These are phyloP conservation scores for Mesodorylaimus sp. DNA, from an alignment of 2,888 invertebrate genomes.

Conservation along the genomic window DNA sequence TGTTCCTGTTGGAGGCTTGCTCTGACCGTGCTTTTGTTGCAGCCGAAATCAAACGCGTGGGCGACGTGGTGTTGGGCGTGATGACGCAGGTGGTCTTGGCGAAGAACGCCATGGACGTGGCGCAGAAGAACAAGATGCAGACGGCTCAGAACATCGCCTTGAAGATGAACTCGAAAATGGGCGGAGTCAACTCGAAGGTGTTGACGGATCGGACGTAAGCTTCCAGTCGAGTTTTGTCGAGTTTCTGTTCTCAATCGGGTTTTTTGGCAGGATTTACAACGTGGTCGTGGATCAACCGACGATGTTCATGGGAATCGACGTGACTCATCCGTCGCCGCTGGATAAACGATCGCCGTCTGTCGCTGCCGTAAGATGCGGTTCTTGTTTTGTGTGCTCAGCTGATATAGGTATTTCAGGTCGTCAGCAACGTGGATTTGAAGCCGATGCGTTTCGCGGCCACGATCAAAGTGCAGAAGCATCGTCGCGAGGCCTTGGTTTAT, in stretches of 20 bases:
- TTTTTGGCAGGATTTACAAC: too few relatives aligned
- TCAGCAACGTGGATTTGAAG: conserved; percentile 28
- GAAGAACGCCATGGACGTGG: conserved; percentile 27
- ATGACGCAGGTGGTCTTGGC: conserved; percentile 34
- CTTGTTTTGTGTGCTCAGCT: too few relatives aligned
- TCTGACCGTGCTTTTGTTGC: too few relatives aligned
- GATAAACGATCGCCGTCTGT: conserved; percentile 42
- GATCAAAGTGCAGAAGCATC: conserved; percentile 51
- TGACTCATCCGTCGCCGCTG: conserved; percentile 72
- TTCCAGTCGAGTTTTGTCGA: too few relatives aligned
- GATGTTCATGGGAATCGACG: conserved; percentile 68
- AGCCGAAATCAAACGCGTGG: conserved; percentile 37
- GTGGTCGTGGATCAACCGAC: conserved; percentile 37
- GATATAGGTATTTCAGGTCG: conserved; percentile 15
- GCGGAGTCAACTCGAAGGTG: conserved; percentile 16
- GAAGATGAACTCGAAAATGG: conserved; percentile 48
- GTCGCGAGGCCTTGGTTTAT: conserved; percentile 23
- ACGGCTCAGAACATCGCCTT: too few relatives aligned
- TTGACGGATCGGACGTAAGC: too few relatives aligned
- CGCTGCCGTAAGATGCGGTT: too few relatives aligned
- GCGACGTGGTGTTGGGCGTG: conserved; percentile 25
- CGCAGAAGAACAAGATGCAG: conserved; percentile 48
- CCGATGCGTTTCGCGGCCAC: conserved; percentile 39
- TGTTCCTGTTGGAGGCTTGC: too few relatives aligned
- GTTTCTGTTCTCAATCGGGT: too few relatives aligned